Percentiles rank a stretch among this genome's conserved stretches.
Evolutionary conservation across 2,113 vertebrate genomes (phyloP).

Genomic region (Burhinus bistriatus): DNA sequence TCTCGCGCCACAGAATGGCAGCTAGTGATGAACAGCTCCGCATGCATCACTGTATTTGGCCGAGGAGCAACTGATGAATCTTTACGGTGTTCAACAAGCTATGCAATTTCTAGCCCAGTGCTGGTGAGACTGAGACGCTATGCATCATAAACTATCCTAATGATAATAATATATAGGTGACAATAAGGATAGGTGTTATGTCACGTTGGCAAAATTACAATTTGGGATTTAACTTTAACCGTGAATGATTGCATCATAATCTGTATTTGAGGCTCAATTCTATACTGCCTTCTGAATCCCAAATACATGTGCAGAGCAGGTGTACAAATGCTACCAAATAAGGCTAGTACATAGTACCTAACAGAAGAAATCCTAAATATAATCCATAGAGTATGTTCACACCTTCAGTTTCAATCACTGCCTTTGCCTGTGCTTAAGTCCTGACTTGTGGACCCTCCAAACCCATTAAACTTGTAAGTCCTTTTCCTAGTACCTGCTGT

Average conservation of each 20-base stretch:
- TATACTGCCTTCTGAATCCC: not conserved
- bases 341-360: not conserved
- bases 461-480: not conserved
- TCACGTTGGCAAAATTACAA: not conserved
- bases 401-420: not conserved
- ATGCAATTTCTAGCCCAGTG: not conserved
- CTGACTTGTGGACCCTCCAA: not conserved
- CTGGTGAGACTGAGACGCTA: not conserved
- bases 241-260: not conserved
- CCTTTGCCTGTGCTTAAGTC: not conserved
- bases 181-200: not conserved
- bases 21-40: not conserved
- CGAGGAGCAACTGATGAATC: not conserved
- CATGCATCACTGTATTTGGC: not conserved
- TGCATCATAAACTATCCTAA: not conserved
- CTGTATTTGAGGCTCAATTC: not conserved
- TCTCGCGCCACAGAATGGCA: not conserved
- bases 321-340: not conserved
- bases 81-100: not conserved
- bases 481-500: not conserved
- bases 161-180: not conserved
- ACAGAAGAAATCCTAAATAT: not conserved
- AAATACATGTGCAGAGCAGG: accelerated
- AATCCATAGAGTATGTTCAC: too few species aligned
- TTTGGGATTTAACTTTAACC: not conserved